Percentiles rank a stretch among this genome's conserved stretches.
Evolutionary conservation across 2,888 invertebrate genomes (phyloP).

Genomic region (Hololepta plana): DNA sequence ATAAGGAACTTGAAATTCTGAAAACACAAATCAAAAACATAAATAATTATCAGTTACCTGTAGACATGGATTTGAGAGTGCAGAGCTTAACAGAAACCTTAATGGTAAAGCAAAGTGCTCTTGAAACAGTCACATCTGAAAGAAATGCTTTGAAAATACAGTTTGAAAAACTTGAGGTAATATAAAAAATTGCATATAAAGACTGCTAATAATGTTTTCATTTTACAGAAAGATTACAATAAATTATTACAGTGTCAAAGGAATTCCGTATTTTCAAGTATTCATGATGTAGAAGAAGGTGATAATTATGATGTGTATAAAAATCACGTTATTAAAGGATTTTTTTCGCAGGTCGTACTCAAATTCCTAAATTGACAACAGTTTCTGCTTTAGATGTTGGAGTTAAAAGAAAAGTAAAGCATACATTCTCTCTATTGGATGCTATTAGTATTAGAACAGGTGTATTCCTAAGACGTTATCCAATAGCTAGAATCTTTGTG

Average conservation of each 20-base stretch:
- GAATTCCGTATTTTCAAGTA: too few species aligned
- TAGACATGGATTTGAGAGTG: too few species aligned
- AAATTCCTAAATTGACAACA: constrained; percentile 50
- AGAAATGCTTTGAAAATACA: constrained; percentile 72
- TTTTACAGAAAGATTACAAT: constrained; percentile 38
- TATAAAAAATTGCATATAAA: constrained; percentile 16
- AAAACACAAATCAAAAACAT: too few species aligned
- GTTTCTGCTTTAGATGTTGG: constrained; percentile 62
- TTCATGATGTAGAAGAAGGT: too few species aligned
- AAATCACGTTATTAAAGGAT: too few species aligned
- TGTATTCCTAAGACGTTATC: constrained; percentile 63
- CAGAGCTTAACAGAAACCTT: constrained; percentile 60
- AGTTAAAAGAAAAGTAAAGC: constrained; percentile 55
- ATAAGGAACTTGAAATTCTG: too few species aligned
- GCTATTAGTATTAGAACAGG: constrained; percentile 62
- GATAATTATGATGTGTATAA: too few species aligned
- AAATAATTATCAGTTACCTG: too few species aligned
- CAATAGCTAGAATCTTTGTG: constrained; percentile 64
- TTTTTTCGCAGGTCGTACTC: too few species aligned
- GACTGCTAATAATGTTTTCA: constrained; percentile 14
- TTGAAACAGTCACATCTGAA: constrained; percentile 71
- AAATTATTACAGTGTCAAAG: too few species aligned
- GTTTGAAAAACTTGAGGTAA: constrained; percentile 61
- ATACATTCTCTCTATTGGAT: constrained; percentile 59
- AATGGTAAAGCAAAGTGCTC: constrained; percentile 65